Evolutionary conservation across 2,888 invertebrate species (phyloP), one percentile per base, ranked within the genome.

Genomic region (Tridacna crocea): DNA sequence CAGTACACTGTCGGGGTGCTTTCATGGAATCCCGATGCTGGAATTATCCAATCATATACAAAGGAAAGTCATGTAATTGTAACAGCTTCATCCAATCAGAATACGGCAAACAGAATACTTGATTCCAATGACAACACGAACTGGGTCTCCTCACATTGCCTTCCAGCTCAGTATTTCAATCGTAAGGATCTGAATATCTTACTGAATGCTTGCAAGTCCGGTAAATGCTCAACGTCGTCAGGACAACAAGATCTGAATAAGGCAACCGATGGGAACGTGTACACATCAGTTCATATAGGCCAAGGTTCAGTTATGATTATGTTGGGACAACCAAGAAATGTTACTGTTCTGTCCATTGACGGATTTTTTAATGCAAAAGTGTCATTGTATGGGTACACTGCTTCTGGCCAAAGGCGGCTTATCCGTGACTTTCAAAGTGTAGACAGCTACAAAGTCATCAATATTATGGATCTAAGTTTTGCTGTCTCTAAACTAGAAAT

Each of bases 21-120:
- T 17, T 46, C 78, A 17, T 91, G 91, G 91, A 83, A 91, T 66
- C 87, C 90, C 10, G 89, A 91, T 66, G 90, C 91, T 27, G 91
- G 91, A 13, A 24, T 89, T 0, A 84, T 88, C 4, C 65, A 66
- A 61, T 91, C 91, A 24, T 85, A 83, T 75, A 91, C 90, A 6
- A 91, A 91, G 75, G 26, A 70, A 4, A 36, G 79, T 26, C 68
- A 81, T 3, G 89, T 82, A 1, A 80, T 72, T 0, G 85, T 87
- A 13, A 77, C 83, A 4, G 82, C 89, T 19, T 79, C 84, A 11
- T 84, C 87, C 26, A 81, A 83, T 55, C 65, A 48, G 15, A 46
- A 79, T 4, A 48, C 81, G 8, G 83, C 84, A 0, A 58, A 36
- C 13, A 63, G 75, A 19, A 84, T 85, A 12, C 68, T 89, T 2